Conservation (phyloP, 1,140 invertebrate species). For the Lasioglossum baleicum region DNA sequence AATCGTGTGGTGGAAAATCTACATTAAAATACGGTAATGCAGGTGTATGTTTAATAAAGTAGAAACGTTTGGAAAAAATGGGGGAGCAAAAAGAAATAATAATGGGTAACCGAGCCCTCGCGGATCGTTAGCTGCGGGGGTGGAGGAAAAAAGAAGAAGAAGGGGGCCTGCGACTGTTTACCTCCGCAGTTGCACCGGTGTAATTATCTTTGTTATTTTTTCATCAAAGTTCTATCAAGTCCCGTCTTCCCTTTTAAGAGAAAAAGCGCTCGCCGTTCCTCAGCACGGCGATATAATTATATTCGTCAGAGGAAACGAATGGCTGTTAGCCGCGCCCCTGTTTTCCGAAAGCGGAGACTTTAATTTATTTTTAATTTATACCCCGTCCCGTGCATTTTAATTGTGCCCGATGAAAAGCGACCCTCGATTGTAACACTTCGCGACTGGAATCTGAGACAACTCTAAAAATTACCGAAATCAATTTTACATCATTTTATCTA, state of each 20-base stretch:
- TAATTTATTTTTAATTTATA: conserved; percentile 72
- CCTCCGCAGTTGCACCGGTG: conserved; percentile 29
- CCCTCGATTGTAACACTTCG: no score
- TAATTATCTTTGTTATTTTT: conserved; percentile 75
- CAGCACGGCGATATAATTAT: conserved; percentile 36
- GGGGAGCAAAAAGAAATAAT: not conserved
- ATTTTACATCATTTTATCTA: no score
- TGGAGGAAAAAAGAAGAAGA: no score
- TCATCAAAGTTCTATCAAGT: conserved; percentile 74
- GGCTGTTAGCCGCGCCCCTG: not conserved
- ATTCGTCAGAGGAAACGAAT: conserved; percentile 21
- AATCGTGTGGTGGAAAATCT: not conserved
- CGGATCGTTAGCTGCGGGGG: conserved; percentile 18
- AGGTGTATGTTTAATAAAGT: conserved; percentile 38
- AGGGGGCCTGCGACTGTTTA: conserved; percentile 42
- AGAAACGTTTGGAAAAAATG: conserved; percentile 1
- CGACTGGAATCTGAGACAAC: no score
- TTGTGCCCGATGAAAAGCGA: conserved; percentile 45
- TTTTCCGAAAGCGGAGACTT: conserved; percentile 39
- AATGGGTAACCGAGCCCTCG: conserved; percentile 30
- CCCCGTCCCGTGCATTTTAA: conserved; percentile 70
- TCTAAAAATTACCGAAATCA: no score
- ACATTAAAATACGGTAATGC: conserved; percentile 9
- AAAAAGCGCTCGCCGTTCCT: conserved; percentile 12
- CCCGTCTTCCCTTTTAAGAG: conserved; percentile 31